Evolutionary conservation across 2,888 invertebrate genomes (phyloP).

Genomic region (Limenitis camilla): DNA sequence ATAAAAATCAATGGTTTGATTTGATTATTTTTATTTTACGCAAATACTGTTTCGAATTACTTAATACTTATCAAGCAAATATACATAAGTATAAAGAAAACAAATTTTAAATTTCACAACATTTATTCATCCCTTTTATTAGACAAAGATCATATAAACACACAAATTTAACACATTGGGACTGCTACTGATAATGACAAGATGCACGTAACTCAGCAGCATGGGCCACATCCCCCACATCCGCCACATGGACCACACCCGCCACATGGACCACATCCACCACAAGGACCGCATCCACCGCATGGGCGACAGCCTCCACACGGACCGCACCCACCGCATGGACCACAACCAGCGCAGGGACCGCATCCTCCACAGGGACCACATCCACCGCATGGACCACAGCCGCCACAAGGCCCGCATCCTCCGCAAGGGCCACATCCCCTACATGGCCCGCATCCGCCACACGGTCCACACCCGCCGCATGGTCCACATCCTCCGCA

Average conservation of each 20-base stretch:
- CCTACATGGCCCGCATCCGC: slow-evolving; percentile 22
- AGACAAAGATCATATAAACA: background rate
- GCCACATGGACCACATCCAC: slow-evolving; percentile 3
- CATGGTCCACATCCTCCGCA: slow-evolving; percentile 10
- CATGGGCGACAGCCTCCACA: background rate
- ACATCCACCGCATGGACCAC: background rate
- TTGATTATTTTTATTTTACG: too few species aligned
- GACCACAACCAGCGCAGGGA: background rate
- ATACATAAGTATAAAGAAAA: background rate
- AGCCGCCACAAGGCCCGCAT: slow-evolving; percentile 6
- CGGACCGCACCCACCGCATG: background rate
- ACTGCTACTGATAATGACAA: background rate
- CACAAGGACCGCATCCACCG: slow-evolving; percentile 20
- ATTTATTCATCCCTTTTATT: background rate
- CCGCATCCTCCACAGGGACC: background rate
- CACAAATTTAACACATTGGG: slow-evolving; percentile 1
- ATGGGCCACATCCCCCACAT: slow-evolving; percentile 23
- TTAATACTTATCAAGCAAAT: too few species aligned
- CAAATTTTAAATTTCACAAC: background rate
- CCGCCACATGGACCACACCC: slow-evolving; percentile 16
- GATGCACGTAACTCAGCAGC: slow-evolving; percentile 13
- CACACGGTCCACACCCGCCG: slow-evolving; percentile 13
- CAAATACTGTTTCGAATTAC: too few species aligned
- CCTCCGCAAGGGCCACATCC: slow-evolving; percentile 24
- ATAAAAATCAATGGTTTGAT: too few species aligned